phyloP scores from a whole-genome alignment of 2,113 vertebrate genomes.

The Spermophilus dauricus region DNA sequence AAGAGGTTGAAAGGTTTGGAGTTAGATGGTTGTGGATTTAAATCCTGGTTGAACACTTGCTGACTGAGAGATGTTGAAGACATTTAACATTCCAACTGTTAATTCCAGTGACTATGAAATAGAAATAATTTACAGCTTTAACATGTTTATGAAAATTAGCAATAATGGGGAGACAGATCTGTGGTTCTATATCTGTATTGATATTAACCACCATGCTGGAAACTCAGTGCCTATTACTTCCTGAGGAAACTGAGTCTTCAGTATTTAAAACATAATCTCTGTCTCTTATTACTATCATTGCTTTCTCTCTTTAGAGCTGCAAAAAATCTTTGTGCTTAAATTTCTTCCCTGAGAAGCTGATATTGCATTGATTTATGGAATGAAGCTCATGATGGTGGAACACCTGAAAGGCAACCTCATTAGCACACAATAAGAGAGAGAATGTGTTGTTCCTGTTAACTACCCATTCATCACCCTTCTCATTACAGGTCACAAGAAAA shows the following conservation, averaged over 20 bases:
- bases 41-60: background rate
- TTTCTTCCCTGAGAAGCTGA: background rate
- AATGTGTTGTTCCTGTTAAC: background rate
- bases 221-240: background rate
- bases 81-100: background rate
- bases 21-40: background rate
- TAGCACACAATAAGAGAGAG: background rate
- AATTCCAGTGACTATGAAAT: background rate
- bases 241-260: conserved; percentile 16
- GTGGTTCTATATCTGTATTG: background rate
- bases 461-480: background rate
- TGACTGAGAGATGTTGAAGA: background rate
- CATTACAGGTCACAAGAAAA: background rate
- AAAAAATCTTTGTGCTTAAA: background rate
- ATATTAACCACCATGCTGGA: background rate
- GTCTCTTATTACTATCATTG: background rate
- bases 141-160: conserved; percentile 21
- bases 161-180: background rate
- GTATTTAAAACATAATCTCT: background rate
- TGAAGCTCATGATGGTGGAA: background rate
- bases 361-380: background rate
- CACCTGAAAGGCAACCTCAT: conserved; percentile 43
- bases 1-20: background rate
- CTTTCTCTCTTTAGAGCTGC: background rate
- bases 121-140: conserved; percentile 1